Conservation (phyloP, 2,113 vertebrate genomes). For the Phaethon lepturus region DNA sequence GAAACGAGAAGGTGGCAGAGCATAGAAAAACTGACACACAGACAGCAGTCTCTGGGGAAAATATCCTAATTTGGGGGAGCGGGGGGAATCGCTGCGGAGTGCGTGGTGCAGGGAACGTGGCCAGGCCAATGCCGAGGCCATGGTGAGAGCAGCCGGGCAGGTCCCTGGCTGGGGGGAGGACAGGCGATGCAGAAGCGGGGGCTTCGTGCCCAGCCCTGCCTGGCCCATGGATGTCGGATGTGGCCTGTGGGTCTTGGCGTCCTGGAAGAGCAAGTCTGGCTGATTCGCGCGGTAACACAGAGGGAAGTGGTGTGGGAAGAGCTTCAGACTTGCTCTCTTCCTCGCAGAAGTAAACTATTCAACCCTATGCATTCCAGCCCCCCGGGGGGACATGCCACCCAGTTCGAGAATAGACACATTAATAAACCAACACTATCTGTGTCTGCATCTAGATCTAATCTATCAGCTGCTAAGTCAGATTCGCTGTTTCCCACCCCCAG, state of each 20-base stretch:
- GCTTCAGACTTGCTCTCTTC: background rate
- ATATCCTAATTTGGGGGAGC: background rate
- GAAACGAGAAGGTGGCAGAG: background rate
- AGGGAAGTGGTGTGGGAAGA: background rate
- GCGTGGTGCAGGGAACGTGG: background rate
- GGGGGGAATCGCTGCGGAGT: background rate
- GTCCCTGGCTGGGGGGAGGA: fast-evolving
- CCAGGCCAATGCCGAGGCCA: background rate
- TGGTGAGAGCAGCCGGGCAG: background rate
- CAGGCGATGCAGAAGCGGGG: fast-evolving
- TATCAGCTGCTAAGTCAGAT: background rate
- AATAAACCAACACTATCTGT: slow-evolving; percentile 44
- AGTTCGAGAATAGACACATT: slow-evolving; percentile 8
- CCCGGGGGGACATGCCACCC: slow-evolving; percentile 35
- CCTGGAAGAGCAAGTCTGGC: background rate
- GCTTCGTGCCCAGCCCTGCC: background rate
- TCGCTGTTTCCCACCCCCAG: slow-evolving; percentile 14
- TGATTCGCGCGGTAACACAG: background rate
- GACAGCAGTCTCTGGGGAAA: background rate
- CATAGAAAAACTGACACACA: background rate
- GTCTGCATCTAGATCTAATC: slow-evolving; percentile 66
- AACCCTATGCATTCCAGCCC: slow-evolving; percentile 22
- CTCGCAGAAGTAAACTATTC: slow-evolving; percentile 32
- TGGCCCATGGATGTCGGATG: fast-evolving
- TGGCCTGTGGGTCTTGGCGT: background rate